A percentile compares a stretch with the other conserved stretches of the same genome.
phyloP scores from a whole-genome alignment of 2,113 vertebrate species.

The Ochotona princeps region DNA sequence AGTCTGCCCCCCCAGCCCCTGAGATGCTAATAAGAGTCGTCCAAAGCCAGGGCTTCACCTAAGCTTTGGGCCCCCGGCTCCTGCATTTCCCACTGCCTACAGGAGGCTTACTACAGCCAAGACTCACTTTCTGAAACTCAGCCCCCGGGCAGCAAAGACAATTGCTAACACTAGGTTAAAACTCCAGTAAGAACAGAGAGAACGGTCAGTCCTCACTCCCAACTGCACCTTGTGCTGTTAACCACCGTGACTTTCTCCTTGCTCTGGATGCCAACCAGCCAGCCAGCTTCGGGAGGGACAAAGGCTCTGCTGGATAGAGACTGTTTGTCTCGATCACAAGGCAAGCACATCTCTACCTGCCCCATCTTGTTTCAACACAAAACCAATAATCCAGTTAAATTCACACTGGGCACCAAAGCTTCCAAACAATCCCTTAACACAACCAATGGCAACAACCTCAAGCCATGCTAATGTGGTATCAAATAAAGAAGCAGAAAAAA shows the following conservation, averaged over 20 bases:
- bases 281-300: not conserved
- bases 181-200: constrained; percentile 23
- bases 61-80: not conserved
- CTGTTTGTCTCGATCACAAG: not conserved
- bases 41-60: not conserved
- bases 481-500: constrained; percentile 54
- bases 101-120: not conserved
- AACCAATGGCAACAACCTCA: not conserved
- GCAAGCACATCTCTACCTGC: not conserved
- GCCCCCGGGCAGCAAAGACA: not conserved
- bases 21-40: not conserved
- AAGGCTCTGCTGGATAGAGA: not conserved
- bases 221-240: not conserved
- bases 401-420: not conserved
- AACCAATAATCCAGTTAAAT: constrained; percentile 17
- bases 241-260: not conserved
- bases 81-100: not conserved
- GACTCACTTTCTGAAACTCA: constrained; percentile 23
- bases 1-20: not conserved
- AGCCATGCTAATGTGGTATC: not conserved
- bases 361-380: not conserved
- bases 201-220: constrained; percentile 34
- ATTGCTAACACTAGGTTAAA: not conserved
- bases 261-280: not conserved
- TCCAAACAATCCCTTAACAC: not conserved